These are phyloP conservation scores for Scaptomyza hsui DNA, from an alignment of 1,140 invertebrate species.

Conservation along the genomic window DNA sequence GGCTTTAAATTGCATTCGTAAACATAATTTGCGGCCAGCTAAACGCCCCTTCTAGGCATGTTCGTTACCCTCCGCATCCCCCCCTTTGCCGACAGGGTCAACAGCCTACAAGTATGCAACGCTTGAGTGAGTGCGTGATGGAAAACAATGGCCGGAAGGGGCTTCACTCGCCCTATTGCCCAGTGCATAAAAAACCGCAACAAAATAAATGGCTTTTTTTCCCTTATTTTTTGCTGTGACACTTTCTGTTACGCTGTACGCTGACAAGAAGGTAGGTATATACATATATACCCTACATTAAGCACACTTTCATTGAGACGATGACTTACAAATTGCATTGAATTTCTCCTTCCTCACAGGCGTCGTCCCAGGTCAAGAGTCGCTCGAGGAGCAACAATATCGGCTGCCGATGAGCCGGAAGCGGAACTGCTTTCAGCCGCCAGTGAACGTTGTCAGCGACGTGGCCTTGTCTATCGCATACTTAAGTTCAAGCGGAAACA, in stretches of 20 bases:
- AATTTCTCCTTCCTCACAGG: slow-evolving; percentile 42
- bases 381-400: slow-evolving; percentile 23
- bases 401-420: slow-evolving; percentile 58
- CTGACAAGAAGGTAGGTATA: neutral
- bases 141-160: slow-evolving; percentile 30
- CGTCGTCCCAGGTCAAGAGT: slow-evolving; percentile 37
- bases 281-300: neutral
- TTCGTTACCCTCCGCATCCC: neutral
- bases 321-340: slow-evolving; percentile 33
- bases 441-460: slow-evolving; percentile 50
- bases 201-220: slow-evolving; percentile 8
- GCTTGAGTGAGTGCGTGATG: slow-evolving; percentile 53
- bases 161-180: slow-evolving; percentile 32
- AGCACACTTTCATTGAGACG: neutral
- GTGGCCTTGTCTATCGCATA: slow-evolving; percentile 73
- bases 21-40: slow-evolving; percentile 41
- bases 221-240: slow-evolving; percentile 9
- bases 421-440: slow-evolving; percentile 60
- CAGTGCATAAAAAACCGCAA: slow-evolving; percentile 5
- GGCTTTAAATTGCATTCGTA: slow-evolving; percentile 54
- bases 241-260: slow-evolving; percentile 13
- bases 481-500: slow-evolving; percentile 67
- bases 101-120: slow-evolving; percentile 75
- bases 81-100: slow-evolving; percentile 47
- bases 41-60: neutral